These are phyloP conservation scores for Limonius californicus DNA, from an alignment of 1,140 invertebrate genomes.

Conservation along the genomic window DNA sequence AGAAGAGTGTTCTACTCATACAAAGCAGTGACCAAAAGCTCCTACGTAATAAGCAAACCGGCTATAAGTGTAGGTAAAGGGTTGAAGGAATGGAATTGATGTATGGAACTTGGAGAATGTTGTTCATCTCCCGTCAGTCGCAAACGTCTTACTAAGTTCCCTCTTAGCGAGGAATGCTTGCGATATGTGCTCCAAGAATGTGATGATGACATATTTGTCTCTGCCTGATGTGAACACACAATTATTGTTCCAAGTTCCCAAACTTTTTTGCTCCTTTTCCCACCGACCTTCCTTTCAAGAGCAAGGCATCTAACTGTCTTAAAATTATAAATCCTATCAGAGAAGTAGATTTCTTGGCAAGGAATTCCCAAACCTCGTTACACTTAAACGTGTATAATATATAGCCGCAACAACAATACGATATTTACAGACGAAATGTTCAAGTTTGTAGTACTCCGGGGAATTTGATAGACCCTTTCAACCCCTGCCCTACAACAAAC, in stretches of 20 bases:
- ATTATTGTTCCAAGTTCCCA: neutral
- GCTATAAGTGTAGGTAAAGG: slow-evolving; percentile 18
- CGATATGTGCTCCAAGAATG: slow-evolving; percentile 39
- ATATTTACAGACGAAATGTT: slow-evolving; percentile 10
- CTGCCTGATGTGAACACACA: slow-evolving; percentile 25
- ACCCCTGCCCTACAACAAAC: slow-evolving; percentile 25
- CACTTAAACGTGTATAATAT: neutral
- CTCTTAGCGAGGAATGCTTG: slow-evolving; percentile 36
- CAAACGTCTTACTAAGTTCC: slow-evolving; percentile 44
- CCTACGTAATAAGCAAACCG: neutral
- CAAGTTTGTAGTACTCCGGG: slow-evolving; percentile 4
- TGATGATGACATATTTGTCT: slow-evolving; percentile 44
- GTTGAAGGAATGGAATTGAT: slow-evolving; percentile 39
- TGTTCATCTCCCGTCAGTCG: slow-evolving; percentile 37
- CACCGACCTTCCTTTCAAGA: no score
- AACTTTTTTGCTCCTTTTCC: no score
- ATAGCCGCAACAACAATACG: slow-evolving; percentile 10
- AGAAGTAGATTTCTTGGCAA: neutral
- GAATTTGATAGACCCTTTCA: slow-evolving; percentile 26
- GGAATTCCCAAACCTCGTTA: slow-evolving; percentile 14
- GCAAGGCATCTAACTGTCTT: no score
- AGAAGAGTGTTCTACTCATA: no score
- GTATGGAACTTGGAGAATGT: slow-evolving; percentile 43
- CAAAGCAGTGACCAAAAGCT: no score
- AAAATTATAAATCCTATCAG: no score